Base-by-base conservation (phyloP, 2,113 vertebrate species). In the Scytalopus superciliaris region DNA sequence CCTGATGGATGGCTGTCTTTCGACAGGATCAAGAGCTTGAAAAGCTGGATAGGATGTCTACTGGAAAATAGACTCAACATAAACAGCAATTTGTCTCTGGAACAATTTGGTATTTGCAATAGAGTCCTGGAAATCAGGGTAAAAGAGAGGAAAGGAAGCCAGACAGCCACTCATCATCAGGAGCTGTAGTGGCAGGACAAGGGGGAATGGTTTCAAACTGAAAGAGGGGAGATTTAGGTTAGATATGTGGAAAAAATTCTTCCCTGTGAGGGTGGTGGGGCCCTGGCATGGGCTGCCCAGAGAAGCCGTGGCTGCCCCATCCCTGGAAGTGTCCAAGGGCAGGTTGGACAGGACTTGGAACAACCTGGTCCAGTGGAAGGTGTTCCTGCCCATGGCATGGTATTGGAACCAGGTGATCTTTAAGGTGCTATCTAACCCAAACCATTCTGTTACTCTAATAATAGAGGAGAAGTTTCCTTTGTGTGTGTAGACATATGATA, bases 221-320 rank as follows among this genome's bases (percentile, higher is more conserved):
- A 53, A 68, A 59, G 19, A 31, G 6, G 21, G 25, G 14, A 76
- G 55, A 55, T 76, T 68, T 53, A 25, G n/a, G 13, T 68, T 31
- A 18, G 8, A 52, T 39, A n/a, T 28, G 6, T 13, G 35, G 52
- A 73, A 49, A 28, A 8, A 27, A 19, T 10, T 19, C 5, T 8
- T 30, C 11, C 11, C 47, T 53, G 7, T 40, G 45, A 75, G 62
- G 13, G 16, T 17, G 28, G 0, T 0, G 4, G 25, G 19, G 1
- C 45, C 2, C 15, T 31, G 78, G 45, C 33, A 53, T 28, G 75
- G 27, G 6, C 1, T 53, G 13, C 23, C 33, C 62, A 47, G 62
- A 40, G 62, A 0, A 59, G 28, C 19, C 37, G 27, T 16, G 52
- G 52, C 15, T 82, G 28, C 28, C 21, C 16, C 24, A 67, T 59